These are phyloP conservation scores for Drosophila melanica DNA, from an alignment of 1,140 invertebrate species.

Conservation along the genomic window DNA sequence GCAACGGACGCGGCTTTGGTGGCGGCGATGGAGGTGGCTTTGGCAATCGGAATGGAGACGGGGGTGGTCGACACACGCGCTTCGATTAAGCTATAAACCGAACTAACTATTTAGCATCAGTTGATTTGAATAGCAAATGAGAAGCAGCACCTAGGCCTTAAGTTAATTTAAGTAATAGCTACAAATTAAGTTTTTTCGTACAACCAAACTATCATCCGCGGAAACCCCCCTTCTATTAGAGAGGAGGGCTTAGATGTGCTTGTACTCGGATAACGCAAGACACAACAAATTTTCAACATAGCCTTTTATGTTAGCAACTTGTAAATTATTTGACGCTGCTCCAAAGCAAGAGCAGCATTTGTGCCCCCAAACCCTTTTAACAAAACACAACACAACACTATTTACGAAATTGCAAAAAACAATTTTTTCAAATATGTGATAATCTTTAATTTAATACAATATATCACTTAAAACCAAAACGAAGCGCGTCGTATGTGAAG, in stretches of 20 bases:
- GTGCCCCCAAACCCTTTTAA: slow-evolving; percentile 17
- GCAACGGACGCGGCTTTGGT: slow-evolving; percentile 63
- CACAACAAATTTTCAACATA: slow-evolving; percentile 59
- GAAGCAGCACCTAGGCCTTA: slow-evolving; percentile 70
- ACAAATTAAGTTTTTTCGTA: slow-evolving; percentile 77
- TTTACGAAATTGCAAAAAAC: slow-evolving; percentile 64
- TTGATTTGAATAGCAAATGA: slow-evolving; percentile 78
- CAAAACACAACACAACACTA: slow-evolving; percentile 45
- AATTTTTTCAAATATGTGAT: slow-evolving; percentile 72
- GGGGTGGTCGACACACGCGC: slow-evolving; percentile 84
- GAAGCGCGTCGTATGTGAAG: slow-evolving; percentile 60
- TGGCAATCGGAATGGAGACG: slow-evolving; percentile 83
- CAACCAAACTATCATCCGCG: slow-evolving; percentile 17
- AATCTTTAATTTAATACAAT: slow-evolving; percentile 77
- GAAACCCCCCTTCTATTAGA: slow-evolving; percentile 1
- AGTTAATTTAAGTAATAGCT: slow-evolving; percentile 73
- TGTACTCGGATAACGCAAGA: slow-evolving; percentile 15
- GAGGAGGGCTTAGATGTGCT: background rate
- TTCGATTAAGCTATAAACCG: slow-evolving; percentile 83
- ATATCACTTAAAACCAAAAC: slow-evolving; percentile 67
- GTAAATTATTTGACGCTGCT: slow-evolving; percentile 71
- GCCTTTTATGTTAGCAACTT: slow-evolving; percentile 63
- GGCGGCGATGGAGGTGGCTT: slow-evolving; percentile 43
- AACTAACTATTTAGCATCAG: slow-evolving; percentile 62
- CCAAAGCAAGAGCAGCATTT: slow-evolving; percentile 17